Conservation (phyloP, 2,113 vertebrate genomes). For the Fulica atra region DNA sequence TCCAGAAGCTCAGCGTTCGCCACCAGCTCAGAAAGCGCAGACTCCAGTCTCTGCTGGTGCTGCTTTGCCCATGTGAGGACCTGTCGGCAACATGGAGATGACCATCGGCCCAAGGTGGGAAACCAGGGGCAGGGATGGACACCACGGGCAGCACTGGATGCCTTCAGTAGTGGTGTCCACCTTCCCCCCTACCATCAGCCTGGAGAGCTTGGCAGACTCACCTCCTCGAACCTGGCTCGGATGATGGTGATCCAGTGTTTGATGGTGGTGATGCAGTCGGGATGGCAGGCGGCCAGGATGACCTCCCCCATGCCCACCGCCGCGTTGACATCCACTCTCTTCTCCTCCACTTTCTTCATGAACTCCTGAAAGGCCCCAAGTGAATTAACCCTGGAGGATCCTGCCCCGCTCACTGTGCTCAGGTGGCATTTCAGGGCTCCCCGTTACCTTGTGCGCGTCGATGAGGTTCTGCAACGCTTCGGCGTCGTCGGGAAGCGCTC, state of each 20-base stretch:
- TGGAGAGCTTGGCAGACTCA: conserved; percentile 33
- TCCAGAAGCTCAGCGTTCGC: conserved; percentile 93
- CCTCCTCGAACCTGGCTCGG: conserved; percentile 95
- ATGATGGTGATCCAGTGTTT: conserved; percentile 99
- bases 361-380: conserved; percentile 80
- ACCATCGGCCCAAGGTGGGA: rapidly evolving
- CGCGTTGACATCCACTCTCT: conserved; percentile 86
- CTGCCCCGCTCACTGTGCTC: rapidly evolving
- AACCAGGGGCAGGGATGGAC: neutral
- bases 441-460: conserved; percentile 82
- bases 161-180: neutral
- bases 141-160: rapidly evolving
- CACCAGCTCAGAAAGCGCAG: conserved; percentile 88
- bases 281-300: conserved; percentile 91
- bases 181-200: rapidly evolving
- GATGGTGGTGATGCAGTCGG: conserved; percentile 96
- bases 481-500: conserved; percentile 91
- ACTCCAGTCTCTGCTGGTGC: conserved; percentile 94
- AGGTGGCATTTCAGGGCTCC: neutral
- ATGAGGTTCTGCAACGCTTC: conserved; percentile 91
- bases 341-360: conserved; percentile 97
- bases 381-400: rapidly evolving
- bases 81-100: conserved; percentile 45
- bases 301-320: conserved; percentile 92
- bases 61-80: conserved; percentile 97